Evolutionary conservation across 2,888 invertebrate genomes (phyloP).

Genomic region (Ophioninae sp.): DNA sequence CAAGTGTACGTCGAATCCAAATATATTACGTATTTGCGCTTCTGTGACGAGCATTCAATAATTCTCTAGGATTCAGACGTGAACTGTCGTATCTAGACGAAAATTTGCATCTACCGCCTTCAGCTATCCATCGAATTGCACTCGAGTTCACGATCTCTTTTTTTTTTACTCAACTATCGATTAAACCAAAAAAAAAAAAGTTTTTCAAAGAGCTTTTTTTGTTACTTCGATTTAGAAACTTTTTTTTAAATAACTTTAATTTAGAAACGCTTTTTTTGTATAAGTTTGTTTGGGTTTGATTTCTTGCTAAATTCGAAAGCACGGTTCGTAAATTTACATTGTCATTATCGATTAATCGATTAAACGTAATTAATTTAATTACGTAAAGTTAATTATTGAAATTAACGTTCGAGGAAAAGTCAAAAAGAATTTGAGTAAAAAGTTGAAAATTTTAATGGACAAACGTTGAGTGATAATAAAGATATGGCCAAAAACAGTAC

Average conservation of each 20-base stretch:
- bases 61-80: slow-evolving; percentile 19
- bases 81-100: slow-evolving; percentile 9
- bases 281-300: too few species aligned
- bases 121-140: not conserved
- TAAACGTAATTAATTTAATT: not conserved
- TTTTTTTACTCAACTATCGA: not conserved
- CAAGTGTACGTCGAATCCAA: slow-evolving; percentile 13
- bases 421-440: not conserved
- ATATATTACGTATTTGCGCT: slow-evolving; percentile 33
- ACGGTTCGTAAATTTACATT: not conserved
- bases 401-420: not conserved
- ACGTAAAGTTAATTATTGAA: not conserved
- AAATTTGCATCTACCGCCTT: not conserved
- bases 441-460: not conserved
- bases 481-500: slow-evolving; percentile 67
- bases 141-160: not conserved
- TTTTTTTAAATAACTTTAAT: too few species aligned
- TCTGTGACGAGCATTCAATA: slow-evolving; percentile 13
- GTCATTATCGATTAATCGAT: not conserved
- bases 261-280: too few species aligned
- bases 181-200: too few species aligned
- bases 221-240: too few species aligned
- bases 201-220: not conserved
- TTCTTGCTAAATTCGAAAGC: not conserved
- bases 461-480: slow-evolving; percentile 2